phyloP scores from a whole-genome alignment of 2,113 vertebrate genomes.

The Oncorhynchus clarkii region DNA sequence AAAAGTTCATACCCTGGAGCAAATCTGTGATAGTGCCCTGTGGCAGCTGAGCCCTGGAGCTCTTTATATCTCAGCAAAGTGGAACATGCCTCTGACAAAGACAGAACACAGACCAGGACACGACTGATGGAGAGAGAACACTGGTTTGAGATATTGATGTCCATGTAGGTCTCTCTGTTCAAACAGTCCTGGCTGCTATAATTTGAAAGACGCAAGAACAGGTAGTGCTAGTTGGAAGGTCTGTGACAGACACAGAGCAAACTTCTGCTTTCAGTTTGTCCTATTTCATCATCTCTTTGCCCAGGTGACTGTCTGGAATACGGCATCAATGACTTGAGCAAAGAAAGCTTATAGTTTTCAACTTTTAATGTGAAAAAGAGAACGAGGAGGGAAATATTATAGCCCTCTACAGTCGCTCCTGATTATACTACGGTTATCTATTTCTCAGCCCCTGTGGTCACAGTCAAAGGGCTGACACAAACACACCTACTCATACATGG shows the following conservation, averaged over 20 bases:
- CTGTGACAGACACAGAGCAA: not conserved
- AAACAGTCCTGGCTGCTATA: constrained; percentile 8
- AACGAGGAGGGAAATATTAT: too few species aligned
- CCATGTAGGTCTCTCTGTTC: not conserved
- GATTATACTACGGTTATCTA: too few species aligned
- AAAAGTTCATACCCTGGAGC: constrained; percentile 28
- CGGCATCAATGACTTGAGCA: too few species aligned
- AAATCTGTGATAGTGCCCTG: not conserved
- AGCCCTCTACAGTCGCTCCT: too few species aligned
- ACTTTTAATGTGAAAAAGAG: too few species aligned
- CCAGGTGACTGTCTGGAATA: too few species aligned
- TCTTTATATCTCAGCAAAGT: not conserved
- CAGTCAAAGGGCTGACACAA: too few species aligned
- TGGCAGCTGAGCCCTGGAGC: not conserved
- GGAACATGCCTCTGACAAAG: not conserved
- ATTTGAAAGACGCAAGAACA: constrained; percentile 16
- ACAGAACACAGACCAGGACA: not conserved
- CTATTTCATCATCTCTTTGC: too few species aligned
- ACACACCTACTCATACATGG: too few species aligned
- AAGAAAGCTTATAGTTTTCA: too few species aligned
- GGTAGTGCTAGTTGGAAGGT: constrained; percentile 3
- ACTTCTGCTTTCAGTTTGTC: too few species aligned
- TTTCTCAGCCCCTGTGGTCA: too few species aligned
- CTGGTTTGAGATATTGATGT: not conserved
- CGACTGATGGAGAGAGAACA: not conserved